These are phyloP conservation scores for Stegostoma tigrinum DNA, from an alignment of 2,113 vertebrate species.

Conservation along the genomic window DNA sequence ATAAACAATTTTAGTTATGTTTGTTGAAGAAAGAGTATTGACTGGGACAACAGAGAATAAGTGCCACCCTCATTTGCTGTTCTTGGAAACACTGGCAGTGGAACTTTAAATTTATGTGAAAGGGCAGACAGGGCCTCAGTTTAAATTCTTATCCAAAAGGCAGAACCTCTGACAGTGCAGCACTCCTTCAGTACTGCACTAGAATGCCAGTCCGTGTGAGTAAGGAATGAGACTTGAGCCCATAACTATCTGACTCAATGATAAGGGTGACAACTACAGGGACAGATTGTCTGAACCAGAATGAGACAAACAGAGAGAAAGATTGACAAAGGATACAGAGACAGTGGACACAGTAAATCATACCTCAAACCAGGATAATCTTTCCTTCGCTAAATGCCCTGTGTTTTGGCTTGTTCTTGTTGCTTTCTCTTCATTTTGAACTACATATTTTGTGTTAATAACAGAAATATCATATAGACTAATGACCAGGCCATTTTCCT, in stretches of 20 bases:
- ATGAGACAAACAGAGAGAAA: neutral
- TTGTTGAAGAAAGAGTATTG: too few species aligned
- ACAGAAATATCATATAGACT: neutral
- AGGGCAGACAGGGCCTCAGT: neutral
- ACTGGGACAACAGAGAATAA: too few species aligned
- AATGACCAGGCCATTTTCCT: neutral
- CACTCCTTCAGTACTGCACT: neutral
- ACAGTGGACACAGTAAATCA: neutral
- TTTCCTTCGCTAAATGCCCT: neutral
- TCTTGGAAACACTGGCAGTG: too few species aligned
- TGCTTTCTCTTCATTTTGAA: neutral
- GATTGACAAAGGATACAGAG: neutral
- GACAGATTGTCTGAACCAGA: neutral
- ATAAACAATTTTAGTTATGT: too few species aligned
- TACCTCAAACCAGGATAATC: neutral
- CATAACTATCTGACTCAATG: neutral
- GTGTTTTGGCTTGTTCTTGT: neutral
- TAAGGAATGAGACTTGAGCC: neutral
- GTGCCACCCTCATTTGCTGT: too few species aligned
- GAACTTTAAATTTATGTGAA: too few species aligned
- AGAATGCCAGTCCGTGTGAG: neutral
- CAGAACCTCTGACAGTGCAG: neutral
- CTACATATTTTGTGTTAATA: too few species aligned
- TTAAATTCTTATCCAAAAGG: neutral
- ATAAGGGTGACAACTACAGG: neutral